Evolutionary conservation across 2,113 vertebrate species (phyloP).

Genomic region (Corythaixoides concolor): DNA sequence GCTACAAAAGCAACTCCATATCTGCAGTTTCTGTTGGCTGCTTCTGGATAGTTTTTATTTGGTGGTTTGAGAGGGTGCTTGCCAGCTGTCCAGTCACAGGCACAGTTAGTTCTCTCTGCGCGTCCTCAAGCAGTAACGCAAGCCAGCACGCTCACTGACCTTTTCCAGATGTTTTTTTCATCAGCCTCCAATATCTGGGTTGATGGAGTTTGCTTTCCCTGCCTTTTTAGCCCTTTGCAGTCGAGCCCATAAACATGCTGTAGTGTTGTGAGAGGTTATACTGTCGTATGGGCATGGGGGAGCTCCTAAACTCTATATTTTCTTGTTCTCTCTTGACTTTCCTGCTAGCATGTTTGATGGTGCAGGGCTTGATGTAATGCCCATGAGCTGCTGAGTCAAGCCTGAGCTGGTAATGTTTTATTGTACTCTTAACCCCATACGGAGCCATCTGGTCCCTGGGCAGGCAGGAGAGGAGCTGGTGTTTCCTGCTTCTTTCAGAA

Average conservation of each 20-base stretch:
- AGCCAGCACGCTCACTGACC: neutral
- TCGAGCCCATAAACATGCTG: neutral
- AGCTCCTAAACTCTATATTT: neutral
- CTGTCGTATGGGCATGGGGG: rapidly evolving
- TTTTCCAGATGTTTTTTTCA: neutral
- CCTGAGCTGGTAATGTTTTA: neutral
- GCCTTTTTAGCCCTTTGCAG: neutral
- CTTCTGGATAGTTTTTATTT: neutral
- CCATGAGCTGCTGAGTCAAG: neutral
- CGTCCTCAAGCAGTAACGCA: rapidly evolving
- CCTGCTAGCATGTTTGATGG: neutral
- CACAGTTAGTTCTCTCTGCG: neutral
- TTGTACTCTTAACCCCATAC: neutral
- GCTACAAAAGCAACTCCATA: neutral
- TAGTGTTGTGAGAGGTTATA: neutral
- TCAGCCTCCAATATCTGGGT: neutral
- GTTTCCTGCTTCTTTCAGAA: neutral
- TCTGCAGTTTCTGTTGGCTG: neutral
- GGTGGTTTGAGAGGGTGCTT: neutral
- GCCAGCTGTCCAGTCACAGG: neutral
- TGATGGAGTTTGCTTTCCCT: neutral
- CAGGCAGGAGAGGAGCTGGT: neutral
- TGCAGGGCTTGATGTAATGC: neutral
- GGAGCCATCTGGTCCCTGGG: neutral
- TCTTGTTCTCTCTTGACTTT: neutral